Conservation (phyloP, 2,888 invertebrate species). For the Tipula vernalis region DNA sequence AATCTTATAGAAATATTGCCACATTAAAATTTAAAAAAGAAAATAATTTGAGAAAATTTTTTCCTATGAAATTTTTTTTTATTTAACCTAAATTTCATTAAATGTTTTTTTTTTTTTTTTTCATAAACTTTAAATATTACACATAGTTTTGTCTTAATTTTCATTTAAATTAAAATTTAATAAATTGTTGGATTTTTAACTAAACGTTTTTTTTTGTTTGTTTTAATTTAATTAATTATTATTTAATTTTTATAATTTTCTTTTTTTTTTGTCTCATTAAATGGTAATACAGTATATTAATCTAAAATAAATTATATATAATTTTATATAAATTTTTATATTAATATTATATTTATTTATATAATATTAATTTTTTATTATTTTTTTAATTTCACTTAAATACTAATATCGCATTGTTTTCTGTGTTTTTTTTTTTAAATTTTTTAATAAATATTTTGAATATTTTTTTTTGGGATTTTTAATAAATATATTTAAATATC, state of each 20-base stretch:
- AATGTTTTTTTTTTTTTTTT: neutral
- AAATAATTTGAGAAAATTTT: neutral
- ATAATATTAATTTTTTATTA: neutral
- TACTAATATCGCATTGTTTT: neutral
- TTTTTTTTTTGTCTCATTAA: neutral
- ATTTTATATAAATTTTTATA: neutral
- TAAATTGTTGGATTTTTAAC: neutral
- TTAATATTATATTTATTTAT: neutral
- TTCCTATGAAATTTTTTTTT: conserved; percentile 1
- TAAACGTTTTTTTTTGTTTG: neutral
- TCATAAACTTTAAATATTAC: conserved; percentile 4
- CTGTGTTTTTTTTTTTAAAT: neutral
- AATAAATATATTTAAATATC: neutral
- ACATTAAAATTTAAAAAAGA: neutral
- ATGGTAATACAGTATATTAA: neutral
- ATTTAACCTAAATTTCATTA: conserved; percentile 4
- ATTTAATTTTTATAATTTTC: neutral
- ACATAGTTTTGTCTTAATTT: neutral
- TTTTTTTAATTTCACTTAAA: neutral
- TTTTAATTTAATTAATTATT: neutral
- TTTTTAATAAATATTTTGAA: neutral
- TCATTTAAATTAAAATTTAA: neutral
- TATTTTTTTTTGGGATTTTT: neutral
- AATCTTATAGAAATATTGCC: neutral
- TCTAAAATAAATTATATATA: neutral